Base-by-base conservation (phyloP, 2,888 invertebrate species). In the Drosophila macrospina region DNA sequence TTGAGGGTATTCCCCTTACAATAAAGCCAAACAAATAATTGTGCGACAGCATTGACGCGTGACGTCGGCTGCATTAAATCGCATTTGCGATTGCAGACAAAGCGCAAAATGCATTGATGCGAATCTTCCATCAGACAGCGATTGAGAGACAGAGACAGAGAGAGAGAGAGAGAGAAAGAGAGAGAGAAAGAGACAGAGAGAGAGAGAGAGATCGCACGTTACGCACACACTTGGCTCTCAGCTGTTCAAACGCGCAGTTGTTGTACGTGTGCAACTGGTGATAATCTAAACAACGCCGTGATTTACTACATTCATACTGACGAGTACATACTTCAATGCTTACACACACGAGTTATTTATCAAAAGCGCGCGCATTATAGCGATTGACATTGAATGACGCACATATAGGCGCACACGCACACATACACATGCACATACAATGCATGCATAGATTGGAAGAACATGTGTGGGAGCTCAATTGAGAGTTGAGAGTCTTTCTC, bases 31-130 rank as follows among this genome's bases (percentile, higher is more conserved):
- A 1, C 32, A 41, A 42, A 36, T 54, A 55, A 63, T 13, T 44
- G 37, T 36, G 55, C 34, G 16, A 13, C 47, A 20, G 67, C 77
- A 80, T 69, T 86, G 78, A 70, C 44, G 78, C 63, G 75, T 67
- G 52, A 75, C 63, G 42, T 32, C 10, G 28, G 45, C 42, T 62
- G 78, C 73, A 68, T 30, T 34, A 54, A 52, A 55, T 32, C 47
- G 50, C 52, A 59, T 55, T 55, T 50, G 42, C 30, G 41, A 52
- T 70, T 51, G 32, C 51, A 56, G 45, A 47, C 32, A 41, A 20
- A 47, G 32, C 24, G n/a, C 24, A 30, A 59, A 65, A 60, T 60
- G 63, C 70, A 81, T 66, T 78, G 52, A 68, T 54, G 66, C 74
- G 70, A 73, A 80, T 20, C 69, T 68, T 15, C 34, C n/a, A 28